A percentile compares a stretch with the other conserved stretches of the same genome.
Conservation (phyloP, 2,113 vertebrate species). For the Mastomys coucha region DNA sequence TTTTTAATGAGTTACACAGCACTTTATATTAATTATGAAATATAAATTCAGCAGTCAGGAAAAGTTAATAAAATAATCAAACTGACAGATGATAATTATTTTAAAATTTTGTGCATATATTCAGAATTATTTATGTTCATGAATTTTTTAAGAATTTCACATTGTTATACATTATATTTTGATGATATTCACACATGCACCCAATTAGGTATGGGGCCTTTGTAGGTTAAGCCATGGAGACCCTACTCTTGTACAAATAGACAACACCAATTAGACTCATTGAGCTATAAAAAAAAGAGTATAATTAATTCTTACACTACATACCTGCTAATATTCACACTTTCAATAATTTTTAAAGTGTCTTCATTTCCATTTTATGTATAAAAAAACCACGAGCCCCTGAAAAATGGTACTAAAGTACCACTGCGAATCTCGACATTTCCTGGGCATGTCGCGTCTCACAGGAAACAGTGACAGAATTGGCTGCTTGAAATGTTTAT, state of each 20-base stretch:
- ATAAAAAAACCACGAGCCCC: background rate
- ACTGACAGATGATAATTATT: background rate
- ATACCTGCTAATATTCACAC: background rate
- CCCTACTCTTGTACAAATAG: background rate
- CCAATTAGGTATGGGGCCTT: background rate
- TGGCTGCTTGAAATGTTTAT: background rate
- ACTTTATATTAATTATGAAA: conserved; percentile 3
- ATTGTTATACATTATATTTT: background rate
- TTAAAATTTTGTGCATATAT: background rate
- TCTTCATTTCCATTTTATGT: background rate
- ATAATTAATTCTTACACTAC: background rate
- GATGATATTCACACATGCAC: background rate
- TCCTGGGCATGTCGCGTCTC: background rate
- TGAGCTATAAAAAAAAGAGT: background rate
- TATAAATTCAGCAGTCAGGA: background rate
- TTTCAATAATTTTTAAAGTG: conserved; percentile 40
- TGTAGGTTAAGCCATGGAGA: background rate
- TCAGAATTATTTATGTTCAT: background rate
- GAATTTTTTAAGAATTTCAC: background rate
- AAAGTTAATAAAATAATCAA: conserved; percentile 33
- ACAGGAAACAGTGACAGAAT: background rate
- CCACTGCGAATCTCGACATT: background rate
- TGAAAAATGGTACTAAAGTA: background rate
- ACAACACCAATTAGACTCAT: background rate
- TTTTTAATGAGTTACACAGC: conserved; percentile 29